phyloP scores from a whole-genome alignment of 2,113 vertebrate species.

The Chloropsis hardwickii region DNA sequence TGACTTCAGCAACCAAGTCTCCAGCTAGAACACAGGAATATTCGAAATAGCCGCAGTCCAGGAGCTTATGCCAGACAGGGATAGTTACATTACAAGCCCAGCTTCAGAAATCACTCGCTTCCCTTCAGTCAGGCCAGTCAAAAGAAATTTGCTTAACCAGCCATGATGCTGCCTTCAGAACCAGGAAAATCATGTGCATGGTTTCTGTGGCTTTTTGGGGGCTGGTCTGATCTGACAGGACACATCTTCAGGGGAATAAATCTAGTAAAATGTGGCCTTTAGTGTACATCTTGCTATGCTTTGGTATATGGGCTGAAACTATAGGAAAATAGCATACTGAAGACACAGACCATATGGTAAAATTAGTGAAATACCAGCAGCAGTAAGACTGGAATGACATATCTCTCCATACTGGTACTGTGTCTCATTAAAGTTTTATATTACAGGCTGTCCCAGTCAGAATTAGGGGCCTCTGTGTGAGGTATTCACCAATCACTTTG shows the following conservation, averaged over 20 bases:
- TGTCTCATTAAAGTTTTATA: not conserved
- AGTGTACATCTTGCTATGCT: not conserved
- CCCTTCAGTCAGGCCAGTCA: not conserved
- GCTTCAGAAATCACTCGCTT: not conserved
- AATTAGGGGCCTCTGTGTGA: not conserved
- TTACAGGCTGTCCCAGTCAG: not conserved
- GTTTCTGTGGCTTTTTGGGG: not conserved
- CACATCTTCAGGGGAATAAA: not conserved
- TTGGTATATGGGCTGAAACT: not conserved
- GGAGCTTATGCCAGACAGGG: not conserved
- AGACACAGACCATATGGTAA: not conserved
- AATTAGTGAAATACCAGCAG: not conserved
- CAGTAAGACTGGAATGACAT: not conserved
- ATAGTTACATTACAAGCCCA: not conserved
- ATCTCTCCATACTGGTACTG: not conserved
- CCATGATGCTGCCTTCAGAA: not conserved
- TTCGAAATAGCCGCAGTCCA: not conserved
- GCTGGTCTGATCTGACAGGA: not conserved
- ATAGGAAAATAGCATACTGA: not conserved
- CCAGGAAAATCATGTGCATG: not conserved
- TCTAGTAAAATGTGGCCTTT: not conserved
- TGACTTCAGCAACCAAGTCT: not conserved
- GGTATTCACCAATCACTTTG: not conserved
- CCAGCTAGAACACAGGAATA: not conserved
- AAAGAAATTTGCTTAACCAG: not conserved